These are phyloP conservation scores for Aporrectodea caliginosa DNA, from an alignment of 1,140 invertebrate species.

Conservation along the genomic window DNA sequence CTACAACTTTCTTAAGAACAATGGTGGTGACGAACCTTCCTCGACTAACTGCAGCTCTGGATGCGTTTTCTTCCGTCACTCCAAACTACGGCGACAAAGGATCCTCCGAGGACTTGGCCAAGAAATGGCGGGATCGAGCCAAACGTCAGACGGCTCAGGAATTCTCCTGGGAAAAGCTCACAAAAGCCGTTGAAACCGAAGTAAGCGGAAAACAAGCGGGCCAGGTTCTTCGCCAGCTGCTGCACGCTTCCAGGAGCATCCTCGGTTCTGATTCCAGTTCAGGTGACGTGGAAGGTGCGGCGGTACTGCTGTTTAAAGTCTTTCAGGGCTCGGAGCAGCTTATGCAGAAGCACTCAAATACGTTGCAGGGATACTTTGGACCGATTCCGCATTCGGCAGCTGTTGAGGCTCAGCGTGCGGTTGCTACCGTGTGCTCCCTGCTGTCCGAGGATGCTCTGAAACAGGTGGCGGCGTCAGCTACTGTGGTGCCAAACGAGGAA, in stretches of 20 bases:
- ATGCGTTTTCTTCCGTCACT: neutral
- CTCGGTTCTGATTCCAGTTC: neutral
- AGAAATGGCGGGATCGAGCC: neutral
- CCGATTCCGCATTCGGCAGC: neutral
- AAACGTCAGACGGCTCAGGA: neutral
- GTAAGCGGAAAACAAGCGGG: neutral
- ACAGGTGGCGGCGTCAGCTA: slow-evolving; percentile 30
- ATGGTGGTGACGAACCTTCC: neutral
- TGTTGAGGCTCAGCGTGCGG: neutral
- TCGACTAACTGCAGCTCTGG: neutral
- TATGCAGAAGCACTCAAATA: neutral
- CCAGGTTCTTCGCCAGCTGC: neutral
- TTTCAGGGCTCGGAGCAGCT: neutral
- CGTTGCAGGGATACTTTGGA: neutral
- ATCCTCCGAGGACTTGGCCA: neutral
- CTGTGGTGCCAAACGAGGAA: slow-evolving; percentile 39
- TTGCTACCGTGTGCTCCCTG: neutral
- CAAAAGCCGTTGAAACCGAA: neutral
- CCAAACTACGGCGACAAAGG: neutral
- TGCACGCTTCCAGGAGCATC: neutral
- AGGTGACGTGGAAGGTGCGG: neutral
- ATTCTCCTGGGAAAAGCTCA: neutral
- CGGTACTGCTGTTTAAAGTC: neutral
- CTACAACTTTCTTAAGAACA: no score
- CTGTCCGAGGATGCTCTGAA: neutral